phyloP scores from a whole-genome alignment of 2,113 vertebrate genomes.

The Archilochus colubris region DNA sequence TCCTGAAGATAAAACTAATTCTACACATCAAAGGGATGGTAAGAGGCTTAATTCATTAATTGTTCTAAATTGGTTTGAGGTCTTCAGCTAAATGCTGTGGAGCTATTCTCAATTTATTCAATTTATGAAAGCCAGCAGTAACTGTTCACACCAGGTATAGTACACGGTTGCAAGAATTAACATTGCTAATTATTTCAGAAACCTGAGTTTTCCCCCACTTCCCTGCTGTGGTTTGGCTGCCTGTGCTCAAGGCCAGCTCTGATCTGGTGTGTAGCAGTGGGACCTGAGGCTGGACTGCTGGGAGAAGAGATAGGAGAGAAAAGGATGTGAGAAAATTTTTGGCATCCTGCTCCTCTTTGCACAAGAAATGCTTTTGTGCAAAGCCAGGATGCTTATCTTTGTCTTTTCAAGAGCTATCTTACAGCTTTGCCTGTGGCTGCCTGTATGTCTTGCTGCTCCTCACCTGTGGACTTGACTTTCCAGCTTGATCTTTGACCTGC shows the following conservation, averaged over 20 bases:
- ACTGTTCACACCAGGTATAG: not conserved
- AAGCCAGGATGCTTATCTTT: not conserved
- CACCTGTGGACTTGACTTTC: not conserved
- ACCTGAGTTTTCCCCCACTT: not conserved
- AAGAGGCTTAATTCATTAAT: conserved; percentile 28
- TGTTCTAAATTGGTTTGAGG: conserved; percentile 32
- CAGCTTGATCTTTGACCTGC: not conserved
- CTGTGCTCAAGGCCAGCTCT: not conserved
- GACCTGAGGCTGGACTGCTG: not conserved
- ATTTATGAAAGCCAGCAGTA: not conserved
- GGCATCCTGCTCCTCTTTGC: not conserved
- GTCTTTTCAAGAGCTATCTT: not conserved
- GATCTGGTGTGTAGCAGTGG: not conserved
- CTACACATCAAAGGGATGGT: conserved; percentile 2
- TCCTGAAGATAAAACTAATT: conserved; percentile 52
- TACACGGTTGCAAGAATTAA: not conserved
- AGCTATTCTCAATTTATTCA: conserved; percentile 21
- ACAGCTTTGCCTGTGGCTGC: not conserved
- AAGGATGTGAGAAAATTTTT: not conserved
- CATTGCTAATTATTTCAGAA: conserved; percentile 9
- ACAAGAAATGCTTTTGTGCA: not conserved
- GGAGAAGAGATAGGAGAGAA: not conserved
- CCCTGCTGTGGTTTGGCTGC: not conserved
- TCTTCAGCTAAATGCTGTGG: not conserved
- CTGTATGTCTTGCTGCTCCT: not conserved